phyloP scores from a whole-genome alignment of 1,140 invertebrate genomes.

The Colletes gigas region DNA sequence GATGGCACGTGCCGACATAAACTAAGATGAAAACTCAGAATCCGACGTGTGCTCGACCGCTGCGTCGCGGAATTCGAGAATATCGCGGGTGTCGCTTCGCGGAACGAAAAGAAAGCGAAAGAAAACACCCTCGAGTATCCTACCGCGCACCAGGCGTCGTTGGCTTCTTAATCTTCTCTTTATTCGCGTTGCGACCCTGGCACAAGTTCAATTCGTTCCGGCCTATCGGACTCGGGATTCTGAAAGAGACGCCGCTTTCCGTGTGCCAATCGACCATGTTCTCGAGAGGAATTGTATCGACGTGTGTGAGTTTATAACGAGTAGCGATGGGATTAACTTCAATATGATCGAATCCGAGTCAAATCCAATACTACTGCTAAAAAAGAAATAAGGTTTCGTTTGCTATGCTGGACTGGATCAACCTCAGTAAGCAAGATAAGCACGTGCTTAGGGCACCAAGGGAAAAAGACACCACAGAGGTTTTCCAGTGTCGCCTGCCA shows the following conservation, averaged over 20 bases:
- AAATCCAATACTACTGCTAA: no score
- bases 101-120: slow-evolving; percentile 36
- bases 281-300: slow-evolving; percentile 7
- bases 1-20: slow-evolving; percentile 28
- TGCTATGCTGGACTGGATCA: no score
- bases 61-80: slow-evolving; percentile 40
- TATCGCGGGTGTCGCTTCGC: slow-evolving; percentile 25
- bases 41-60: neutral
- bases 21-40: slow-evolving; percentile 36
- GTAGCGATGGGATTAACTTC: no score
- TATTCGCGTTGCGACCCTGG: slow-evolving; percentile 40
- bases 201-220: slow-evolving; percentile 54
- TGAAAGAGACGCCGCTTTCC: slow-evolving; percentile 37
- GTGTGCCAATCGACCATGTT: slow-evolving; percentile 25
- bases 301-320: neutral
- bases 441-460: no score
- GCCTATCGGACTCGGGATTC: slow-evolving; percentile 44
- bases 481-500: no score
- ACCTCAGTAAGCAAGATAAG: no score
- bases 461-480: no score
- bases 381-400: no score
- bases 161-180: slow-evolving; percentile 24
- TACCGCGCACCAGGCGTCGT: slow-evolving; percentile 14
- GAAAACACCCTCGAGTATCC: slow-evolving; percentile 31
- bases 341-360: no score